Evolutionary conservation across 1,140 invertebrate species (phyloP), one percentile per base, ranked within the genome.

Genomic region (Psix sp.): DNA sequence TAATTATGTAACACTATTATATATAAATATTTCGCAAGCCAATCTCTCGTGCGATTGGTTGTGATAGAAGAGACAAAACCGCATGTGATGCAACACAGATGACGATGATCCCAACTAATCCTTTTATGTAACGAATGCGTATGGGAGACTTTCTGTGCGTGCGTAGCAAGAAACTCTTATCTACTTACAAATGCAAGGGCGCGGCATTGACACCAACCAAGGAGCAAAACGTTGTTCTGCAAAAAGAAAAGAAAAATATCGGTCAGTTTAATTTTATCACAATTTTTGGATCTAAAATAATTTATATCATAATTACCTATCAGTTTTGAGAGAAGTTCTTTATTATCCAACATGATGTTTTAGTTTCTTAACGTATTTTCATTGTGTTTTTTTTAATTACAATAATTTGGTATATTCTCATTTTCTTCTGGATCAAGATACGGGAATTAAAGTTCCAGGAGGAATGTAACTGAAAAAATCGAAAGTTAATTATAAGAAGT

Each of bases 131-230:
- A 68, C 7, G 11, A 26, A 9, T 54, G 66, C 51, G 51, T 59
- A 42, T 52, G 20, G 39, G 18, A 60, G 29, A 36, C n/a, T n/a
- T n/a, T n/a, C n/a, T n/a, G n/a, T n/a, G n/a, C n/a, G n/a, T n/a
- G n/a, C n/a, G n/a, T n/a, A n/a, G n/a, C n/a, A n/a, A n/a, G 36
- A 62, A 42, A 66, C 38, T 62, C 51, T 72, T n/a, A n/a, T 54
- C 63, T 51, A 74, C 72, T 77, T 75, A 76, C 80, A 11, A 39
- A 76, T 71, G 45, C 66, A 77, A 68, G 76, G 72, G 42, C 67
- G 39, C 42, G 73, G 63, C 63, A 63, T 59, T 60, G 63, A 65
- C 57, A 68, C 42, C 43, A 42, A 17, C 20, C 29, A 54, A 51
- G 59, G 46, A 24, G 10, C 14, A 10, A 51, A 76, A 43, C 42